Percentiles rank a stretch among this genome's conserved stretches.
Evolutionary conservation across 2,888 invertebrate genomes (phyloP).

Genomic region (Napeogenes inachia): DNA sequence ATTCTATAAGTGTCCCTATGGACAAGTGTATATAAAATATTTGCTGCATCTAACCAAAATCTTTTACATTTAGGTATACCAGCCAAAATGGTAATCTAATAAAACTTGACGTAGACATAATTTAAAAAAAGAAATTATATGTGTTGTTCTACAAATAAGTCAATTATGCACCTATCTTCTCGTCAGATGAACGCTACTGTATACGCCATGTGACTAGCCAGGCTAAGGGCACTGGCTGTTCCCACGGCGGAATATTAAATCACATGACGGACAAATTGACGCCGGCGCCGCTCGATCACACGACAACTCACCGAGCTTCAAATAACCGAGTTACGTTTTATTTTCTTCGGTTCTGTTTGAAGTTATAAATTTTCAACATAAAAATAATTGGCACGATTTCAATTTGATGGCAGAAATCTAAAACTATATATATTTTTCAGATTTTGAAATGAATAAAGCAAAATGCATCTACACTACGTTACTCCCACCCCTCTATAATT

Average conservation of each 20-base stretch:
- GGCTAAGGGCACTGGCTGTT: conserved; percentile 23
- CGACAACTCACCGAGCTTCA: conserved; percentile 12
- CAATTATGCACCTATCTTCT: conserved; percentile 1
- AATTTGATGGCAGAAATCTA: conserved; percentile 11
- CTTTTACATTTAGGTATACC: too few species aligned
- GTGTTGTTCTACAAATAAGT: conserved; percentile 6
- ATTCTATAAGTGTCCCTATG: too few species aligned
- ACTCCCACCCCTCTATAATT: neutral
- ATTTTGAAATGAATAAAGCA: neutral
- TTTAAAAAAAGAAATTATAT: too few species aligned
- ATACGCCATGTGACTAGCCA: neutral
- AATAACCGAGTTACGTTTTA: conserved; percentile 10
- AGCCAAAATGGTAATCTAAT: too few species aligned
- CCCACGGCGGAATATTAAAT: conserved; percentile 48
- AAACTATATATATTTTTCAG: neutral
- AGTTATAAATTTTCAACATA: conserved; percentile 16
- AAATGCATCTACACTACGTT: neutral
- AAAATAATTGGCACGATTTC: conserved; percentile 17
- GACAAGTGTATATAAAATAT: too few species aligned
- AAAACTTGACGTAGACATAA: too few species aligned
- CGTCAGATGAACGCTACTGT: conserved; percentile 3
- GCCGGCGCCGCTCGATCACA: conserved; percentile 19
- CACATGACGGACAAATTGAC: conserved; percentile 51
- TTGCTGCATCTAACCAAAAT: too few species aligned
- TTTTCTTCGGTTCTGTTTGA: conserved; percentile 17